Conservation (phyloP, 2,797 vertebrate genomes). For the Siniperca obscura region DNA sequence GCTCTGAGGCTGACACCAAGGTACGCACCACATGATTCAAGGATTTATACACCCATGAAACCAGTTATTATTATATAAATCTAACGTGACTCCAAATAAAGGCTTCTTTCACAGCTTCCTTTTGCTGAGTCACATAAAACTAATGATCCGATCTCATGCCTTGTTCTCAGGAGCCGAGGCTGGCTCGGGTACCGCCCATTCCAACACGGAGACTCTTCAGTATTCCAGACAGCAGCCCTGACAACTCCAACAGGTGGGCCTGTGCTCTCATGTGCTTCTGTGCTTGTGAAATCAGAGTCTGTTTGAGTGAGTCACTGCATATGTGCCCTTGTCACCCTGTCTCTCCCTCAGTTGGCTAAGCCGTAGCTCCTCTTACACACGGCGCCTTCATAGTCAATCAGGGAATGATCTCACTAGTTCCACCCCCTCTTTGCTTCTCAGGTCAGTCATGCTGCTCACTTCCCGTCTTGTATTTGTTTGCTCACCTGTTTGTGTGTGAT, state of each 20-base stretch:
- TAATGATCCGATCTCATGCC: conserved; percentile 24
- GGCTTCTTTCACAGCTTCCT: conserved; percentile 39
- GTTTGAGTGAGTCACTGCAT: conserved; percentile 63
- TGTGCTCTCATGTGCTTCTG: conserved; percentile 12
- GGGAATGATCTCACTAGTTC: conserved; percentile 82
- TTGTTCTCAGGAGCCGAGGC: conserved; percentile 84
- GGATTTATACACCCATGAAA: conserved; percentile 32
- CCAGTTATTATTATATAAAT: conserved; percentile 9
- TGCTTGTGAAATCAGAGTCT: conserved; percentile 48
- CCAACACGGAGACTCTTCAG: conserved; percentile 85
- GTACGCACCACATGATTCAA: conserved; percentile 59
- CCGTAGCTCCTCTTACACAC: conserved; percentile 88
- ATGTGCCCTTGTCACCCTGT: conserved; percentile 65
- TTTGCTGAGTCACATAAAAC: conserved; percentile 17
- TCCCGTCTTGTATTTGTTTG: conserved; percentile 32
- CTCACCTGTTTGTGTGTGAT: conserved; percentile 49
- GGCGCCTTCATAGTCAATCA: conserved; percentile 85
- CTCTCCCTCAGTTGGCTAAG: conserved; percentile 82
- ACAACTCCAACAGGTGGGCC: conserved; percentile 85
- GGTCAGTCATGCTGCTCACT: conserved; percentile 79
- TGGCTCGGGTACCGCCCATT: conserved; percentile 88
- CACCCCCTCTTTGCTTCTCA: conserved; percentile 84
- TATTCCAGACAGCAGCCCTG: conserved; percentile 84
- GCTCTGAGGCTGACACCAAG: conserved; percentile 84
- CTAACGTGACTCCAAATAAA: conserved; percentile 38